These are phyloP conservation scores for Spea multiplicata DNA, from an alignment of 2,113 vertebrate species.

Conservation along the genomic window DNA sequence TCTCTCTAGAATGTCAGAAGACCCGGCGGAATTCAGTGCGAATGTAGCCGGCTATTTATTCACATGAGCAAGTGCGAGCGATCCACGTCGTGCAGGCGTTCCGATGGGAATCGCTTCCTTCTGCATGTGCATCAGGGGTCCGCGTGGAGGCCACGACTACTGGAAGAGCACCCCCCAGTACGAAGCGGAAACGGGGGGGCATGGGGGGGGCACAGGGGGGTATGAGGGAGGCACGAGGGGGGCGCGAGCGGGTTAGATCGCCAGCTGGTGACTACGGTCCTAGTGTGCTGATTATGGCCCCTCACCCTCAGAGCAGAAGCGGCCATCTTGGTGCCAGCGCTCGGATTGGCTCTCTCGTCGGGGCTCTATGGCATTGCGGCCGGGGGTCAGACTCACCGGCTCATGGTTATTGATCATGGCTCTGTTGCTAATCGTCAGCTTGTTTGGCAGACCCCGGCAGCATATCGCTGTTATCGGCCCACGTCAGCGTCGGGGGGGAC, in stretches of 20 bases:
- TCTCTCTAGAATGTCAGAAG: slow-evolving; percentile 45
- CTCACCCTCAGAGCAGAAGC: no score
- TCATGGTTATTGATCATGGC: no score
- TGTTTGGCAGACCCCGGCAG: slow-evolving; percentile 45
- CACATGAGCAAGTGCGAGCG: slow-evolving; percentile 20
- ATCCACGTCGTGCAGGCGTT: neutral
- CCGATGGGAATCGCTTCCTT: fast-evolving
- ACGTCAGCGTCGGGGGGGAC: neutral
- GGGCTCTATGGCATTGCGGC: no score
- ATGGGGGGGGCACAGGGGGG: no score
- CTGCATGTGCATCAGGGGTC: slow-evolving; percentile 44
- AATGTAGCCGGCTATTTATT: slow-evolving; percentile 51
- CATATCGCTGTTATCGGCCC: slow-evolving; percentile 22
- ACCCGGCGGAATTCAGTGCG: neutral
- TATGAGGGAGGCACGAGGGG: no score
- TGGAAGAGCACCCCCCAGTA: slow-evolving; percentile 47
- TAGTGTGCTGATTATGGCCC: no score
- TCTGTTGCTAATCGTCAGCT: neutral
- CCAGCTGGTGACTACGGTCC: no score
- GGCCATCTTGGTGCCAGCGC: no score
- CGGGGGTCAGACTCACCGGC: no score
- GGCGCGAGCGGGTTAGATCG: no score
- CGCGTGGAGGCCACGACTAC: neutral
- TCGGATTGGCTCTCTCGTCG: no score
- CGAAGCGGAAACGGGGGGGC: neutral